Evolutionary conservation across 1,140 invertebrate species (phyloP), one percentile per base, ranked within the genome.

Genomic region (Drosophila watanabei): DNA sequence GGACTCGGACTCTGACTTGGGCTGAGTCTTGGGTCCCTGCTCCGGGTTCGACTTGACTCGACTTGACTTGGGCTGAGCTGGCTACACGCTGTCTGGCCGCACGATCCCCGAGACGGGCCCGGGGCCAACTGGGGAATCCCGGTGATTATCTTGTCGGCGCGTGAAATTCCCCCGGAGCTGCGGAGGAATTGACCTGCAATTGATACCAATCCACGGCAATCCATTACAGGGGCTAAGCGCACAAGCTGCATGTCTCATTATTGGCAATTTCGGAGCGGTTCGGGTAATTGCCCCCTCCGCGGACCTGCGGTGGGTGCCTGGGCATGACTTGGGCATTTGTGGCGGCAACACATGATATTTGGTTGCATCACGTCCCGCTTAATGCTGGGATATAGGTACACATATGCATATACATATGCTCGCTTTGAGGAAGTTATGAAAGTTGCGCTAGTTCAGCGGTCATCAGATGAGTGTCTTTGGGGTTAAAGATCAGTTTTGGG

Each of bases 171-270:
- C 77, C 75, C 48, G 62, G 75, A 69, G 84, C 69, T 65, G 57
- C 61, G 52, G 79, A 72, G 79, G 79, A 86, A 89, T 92, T 92
- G 91, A 92, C 91, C 91, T 83, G 87, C 91, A 92, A 92, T 92
- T 92, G 91, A 92, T 92, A 86, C 84, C 91, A 88, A 91, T 91
- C 83, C 82, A 78, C 56, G 88, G 84, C 91, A 92, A 92, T 92
- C 90, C 83, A 92, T 92, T 92, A 92, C 84, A 80, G 83, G 56
- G 81, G 86, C 90, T 91, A 92, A 92, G 86, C 86, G 82, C 84
- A 83, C 85, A 80, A 81, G 87, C 84, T 92, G 91, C 87, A 92
- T 92, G 91, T 91, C 91, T 92, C 87, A 92, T 92, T 92, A 92
- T 92, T 91, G 87, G 86, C 84, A 92, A 92, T 92, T 92, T 91